A percentile compares a stretch with the other conserved stretches of the same genome.
Conservation (phyloP, 2,113 vertebrate species). For the Chloebia gouldiae region DNA sequence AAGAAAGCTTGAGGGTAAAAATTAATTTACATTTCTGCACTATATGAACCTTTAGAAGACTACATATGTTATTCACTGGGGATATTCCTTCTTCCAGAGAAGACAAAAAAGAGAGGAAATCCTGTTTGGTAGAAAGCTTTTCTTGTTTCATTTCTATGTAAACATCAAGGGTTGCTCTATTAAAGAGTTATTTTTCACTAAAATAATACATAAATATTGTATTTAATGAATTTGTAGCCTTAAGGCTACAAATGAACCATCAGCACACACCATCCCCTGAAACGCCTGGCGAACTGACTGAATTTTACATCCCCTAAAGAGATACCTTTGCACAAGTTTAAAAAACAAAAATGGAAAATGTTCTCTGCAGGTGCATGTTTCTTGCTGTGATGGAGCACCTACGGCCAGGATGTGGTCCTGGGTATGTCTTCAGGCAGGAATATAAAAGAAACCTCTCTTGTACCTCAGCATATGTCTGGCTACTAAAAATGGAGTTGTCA, state of each 20-base stretch:
- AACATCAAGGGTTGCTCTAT: not conserved
- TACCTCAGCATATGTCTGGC: not conserved
- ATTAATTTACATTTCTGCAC: not conserved
- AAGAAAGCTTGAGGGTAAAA: not conserved
- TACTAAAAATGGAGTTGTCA: constrained; percentile 52
- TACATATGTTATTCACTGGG: not conserved
- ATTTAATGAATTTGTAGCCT: constrained; percentile 5
- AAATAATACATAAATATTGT: constrained; percentile 41
- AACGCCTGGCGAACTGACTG: not conserved
- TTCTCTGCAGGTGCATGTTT: not conserved
- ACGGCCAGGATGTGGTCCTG: constrained; percentile 14
- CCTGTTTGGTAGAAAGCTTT: not conserved
- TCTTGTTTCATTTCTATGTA: not conserved
- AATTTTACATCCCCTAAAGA: not conserved
- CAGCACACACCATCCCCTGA: not conserved
- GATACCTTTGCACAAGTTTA: not conserved
- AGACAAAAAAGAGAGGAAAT: not conserved
- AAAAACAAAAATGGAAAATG: constrained; percentile 15
- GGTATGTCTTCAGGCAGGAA: constrained; percentile 20
- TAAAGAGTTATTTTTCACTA: constrained; percentile 43
- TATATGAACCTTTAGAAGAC: not conserved
- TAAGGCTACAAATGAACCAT: not conserved
- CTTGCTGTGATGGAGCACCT: not conserved
- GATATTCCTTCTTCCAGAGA: not conserved
- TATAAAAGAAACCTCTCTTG: constrained; percentile 2